phyloP scores from a whole-genome alignment of 1,140 invertebrate genomes.

The Sesamia nonagrioides region DNA sequence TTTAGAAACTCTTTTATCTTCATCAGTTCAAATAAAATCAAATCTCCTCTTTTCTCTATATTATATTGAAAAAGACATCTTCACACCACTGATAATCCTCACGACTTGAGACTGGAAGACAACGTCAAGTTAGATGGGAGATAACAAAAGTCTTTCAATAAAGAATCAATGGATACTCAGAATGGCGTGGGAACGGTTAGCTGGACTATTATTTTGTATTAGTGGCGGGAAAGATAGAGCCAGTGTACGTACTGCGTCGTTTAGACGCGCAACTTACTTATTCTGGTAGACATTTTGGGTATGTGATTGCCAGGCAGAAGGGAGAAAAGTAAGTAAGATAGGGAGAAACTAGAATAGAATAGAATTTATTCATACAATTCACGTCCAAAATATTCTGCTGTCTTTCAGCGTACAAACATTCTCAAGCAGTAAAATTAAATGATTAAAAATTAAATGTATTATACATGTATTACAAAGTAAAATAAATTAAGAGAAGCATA shows the following conservation, averaged over 20 bases:
- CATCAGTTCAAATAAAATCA: too few relatives aligned
- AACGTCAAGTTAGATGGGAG: constrained; percentile 11
- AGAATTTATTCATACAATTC: too few relatives aligned
- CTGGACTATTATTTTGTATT: constrained; percentile 52
- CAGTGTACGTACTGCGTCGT: constrained; percentile 44
- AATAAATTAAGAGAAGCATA: too few relatives aligned
- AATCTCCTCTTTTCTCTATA: too few relatives aligned
- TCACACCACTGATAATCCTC: constrained; percentile 3
- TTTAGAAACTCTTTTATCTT: too few relatives aligned
- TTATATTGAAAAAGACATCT: neutral
- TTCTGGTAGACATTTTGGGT: constrained; percentile 36
- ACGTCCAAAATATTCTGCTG: too few relatives aligned
- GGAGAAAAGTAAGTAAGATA: too few relatives aligned
- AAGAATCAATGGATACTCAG: constrained; percentile 41
- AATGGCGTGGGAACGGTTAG: constrained; percentile 45
- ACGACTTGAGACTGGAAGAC: constrained; percentile 11
- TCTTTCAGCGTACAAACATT: too few relatives aligned
- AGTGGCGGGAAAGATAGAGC: constrained; percentile 53
- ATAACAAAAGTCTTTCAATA: constrained; percentile 45
- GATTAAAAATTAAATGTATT: too few relatives aligned
- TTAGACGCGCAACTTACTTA: constrained; percentile 13
- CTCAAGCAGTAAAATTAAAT: too few relatives aligned
- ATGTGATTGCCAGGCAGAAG: neutral
- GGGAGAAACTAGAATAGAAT: too few relatives aligned
- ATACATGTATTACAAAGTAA: too few relatives aligned